These are phyloP conservation scores for Montipora foliosa DNA, from an alignment of 64 coral and sea anemone genomes.

Conservation along the genomic window DNA sequence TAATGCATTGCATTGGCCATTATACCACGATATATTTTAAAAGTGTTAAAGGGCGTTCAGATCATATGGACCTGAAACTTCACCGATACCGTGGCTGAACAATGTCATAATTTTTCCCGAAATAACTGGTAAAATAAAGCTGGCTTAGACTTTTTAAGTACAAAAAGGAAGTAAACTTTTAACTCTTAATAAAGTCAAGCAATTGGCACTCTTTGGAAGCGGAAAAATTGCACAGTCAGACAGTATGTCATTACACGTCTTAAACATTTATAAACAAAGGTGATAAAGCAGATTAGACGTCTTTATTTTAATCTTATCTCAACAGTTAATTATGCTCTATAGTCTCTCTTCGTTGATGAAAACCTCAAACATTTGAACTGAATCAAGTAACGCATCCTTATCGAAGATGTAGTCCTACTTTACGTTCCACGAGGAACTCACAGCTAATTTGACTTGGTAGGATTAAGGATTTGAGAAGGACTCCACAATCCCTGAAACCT, in stretches of 20 bases:
- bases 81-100: not conserved
- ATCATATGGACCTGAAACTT: not conserved
- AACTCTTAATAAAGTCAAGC: no score
- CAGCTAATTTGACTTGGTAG: not conserved
- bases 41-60: not conserved
- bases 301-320: conserved; percentile 11
- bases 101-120: no score
- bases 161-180: no score
- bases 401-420: not conserved
- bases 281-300: not conserved
- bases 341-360: not conserved
- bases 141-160: no score
- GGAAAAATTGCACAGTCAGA: not conserved
- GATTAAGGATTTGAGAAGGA: no score
- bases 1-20: not conserved
- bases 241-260: not conserved
- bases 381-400: not conserved
- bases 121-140: no score
- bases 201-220: not conserved
- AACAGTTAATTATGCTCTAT: not conserved
- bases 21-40: not conserved
- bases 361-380: not conserved
- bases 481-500: no score
- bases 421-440: not conserved
- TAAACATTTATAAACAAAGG: not conserved